Evolutionary conservation across 2,797 vertebrate genomes (phyloP).

Genomic region (Psittacula echo): DNA sequence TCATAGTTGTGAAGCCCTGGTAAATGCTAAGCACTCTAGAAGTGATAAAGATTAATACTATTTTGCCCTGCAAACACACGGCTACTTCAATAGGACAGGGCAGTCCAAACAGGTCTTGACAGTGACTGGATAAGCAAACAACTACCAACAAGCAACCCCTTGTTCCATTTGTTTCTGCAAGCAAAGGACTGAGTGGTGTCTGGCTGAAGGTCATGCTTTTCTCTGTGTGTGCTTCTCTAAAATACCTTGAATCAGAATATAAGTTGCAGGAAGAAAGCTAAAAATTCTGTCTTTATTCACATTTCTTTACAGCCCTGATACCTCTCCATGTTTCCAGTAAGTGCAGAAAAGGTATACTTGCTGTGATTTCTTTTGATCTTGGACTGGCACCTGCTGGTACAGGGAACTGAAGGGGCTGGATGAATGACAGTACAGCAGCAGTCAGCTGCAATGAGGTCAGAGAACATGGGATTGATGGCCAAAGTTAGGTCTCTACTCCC

Average conservation of each 20-base stretch:
- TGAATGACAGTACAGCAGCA: not conserved
- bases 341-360: not conserved
- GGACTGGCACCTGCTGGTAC: not conserved
- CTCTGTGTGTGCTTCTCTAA: not conserved
- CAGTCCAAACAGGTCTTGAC: not conserved
- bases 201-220: not conserved
- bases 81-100: not conserved
- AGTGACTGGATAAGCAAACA: not conserved
- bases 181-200: not conserved
- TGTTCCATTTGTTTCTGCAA: not conserved
- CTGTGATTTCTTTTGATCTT: conserved; percentile 9
- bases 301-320: not conserved
- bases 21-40: not conserved
- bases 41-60: conserved; percentile 10
- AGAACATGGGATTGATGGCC: not conserved
- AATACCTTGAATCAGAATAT: not conserved
- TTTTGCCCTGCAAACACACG: not conserved
- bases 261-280: not conserved
- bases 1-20: not conserved
- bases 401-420: not conserved
- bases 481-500: not conserved
- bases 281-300: not conserved
- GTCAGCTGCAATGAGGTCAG: not conserved
- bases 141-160: not conserved
- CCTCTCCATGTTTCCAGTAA: not conserved